Percentiles rank a stretch among this genome's conserved stretches.
Conservation (phyloP, 2,888 invertebrate species). For the Ormyrus thymus region DNA sequence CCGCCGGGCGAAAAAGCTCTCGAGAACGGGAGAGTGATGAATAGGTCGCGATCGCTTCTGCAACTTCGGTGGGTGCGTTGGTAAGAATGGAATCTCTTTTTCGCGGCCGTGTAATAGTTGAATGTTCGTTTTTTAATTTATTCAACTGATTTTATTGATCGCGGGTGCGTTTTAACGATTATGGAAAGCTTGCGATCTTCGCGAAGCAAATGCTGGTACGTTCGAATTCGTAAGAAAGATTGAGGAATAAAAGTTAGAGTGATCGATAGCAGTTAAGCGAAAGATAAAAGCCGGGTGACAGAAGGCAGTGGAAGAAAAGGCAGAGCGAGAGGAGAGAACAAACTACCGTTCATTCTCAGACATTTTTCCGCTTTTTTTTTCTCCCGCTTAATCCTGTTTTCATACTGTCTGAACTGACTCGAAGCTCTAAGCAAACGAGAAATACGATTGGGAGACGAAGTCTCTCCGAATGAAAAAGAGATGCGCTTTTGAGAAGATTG, state of each 20-base stretch:
- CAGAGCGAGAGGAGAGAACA: neutral
- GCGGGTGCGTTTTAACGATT: neutral
- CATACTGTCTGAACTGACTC: neutral
- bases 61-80: too few relatives aligned
- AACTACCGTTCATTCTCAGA: too few relatives aligned
- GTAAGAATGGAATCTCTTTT: too few relatives aligned
- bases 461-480: neutral
- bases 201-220: neutral
- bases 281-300: neutral
- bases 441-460: slow-evolving; percentile 5
- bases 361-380: neutral
- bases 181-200: neutral
- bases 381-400: neutral
- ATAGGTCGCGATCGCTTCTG: neutral
- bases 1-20: neutral
- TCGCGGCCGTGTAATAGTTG: too few relatives aligned
- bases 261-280: neutral
- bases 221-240: neutral
- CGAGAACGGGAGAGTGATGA: neutral
- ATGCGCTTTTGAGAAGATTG: neutral
- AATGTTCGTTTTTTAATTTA: too few relatives aligned
- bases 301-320: neutral
- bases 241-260: neutral
- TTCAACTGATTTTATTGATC: neutral
- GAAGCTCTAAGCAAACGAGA: slow-evolving; percentile 15